Base-by-base conservation (phyloP, 2,113 vertebrate genomes). In the Cervus canadensis region DNA sequence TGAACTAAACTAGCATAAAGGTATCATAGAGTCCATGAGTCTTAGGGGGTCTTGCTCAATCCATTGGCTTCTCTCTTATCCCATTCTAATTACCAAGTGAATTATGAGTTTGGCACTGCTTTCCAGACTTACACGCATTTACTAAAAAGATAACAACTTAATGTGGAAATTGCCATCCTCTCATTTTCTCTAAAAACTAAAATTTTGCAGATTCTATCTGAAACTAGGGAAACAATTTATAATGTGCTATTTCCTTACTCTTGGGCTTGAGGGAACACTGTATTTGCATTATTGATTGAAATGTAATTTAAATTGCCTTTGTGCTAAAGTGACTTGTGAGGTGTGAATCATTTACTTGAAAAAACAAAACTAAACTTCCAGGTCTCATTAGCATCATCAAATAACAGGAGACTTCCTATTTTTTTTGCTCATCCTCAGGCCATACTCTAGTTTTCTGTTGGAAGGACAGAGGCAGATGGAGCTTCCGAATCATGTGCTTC, bases 241-340 rank as follows among this genome's bases (percentile, higher is more conserved):
- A 89, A 84, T 67, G 40, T 62, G 33, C 45, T 81, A 45, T 87
- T 83, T 89, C 94, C 48, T 52, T 30, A 83, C 12, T 93, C 43
- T 33, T 57, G 3, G 23, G 21, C 76, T 90, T 78, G 50, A 92
- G 93, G 89, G 60, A 95, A 82, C 16, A 92, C 21, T 90, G 87
- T 54, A 94, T 97, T 97, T 95, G 15, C 59, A 97, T 94, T 96
- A 96, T 94, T 90, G 92, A 95, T 96, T 89, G 60, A 94, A 92
- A 71, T 86, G 28, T 30, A 76, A 85, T 94, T 97, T 91, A 96
- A 96, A 76, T 89, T 78, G 15, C 74, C 54, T 95, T 62, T 95
- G 52, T 89, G 59, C 33, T 82, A 50, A 96, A 56, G 81, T 95
- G 81, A 13, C 25, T 81, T 89, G 40, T 45, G 36, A 87, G 48